These are phyloP conservation scores for Pterostichus madidus DNA, from an alignment of 2,888 invertebrate genomes.

Conservation along the genomic window DNA sequence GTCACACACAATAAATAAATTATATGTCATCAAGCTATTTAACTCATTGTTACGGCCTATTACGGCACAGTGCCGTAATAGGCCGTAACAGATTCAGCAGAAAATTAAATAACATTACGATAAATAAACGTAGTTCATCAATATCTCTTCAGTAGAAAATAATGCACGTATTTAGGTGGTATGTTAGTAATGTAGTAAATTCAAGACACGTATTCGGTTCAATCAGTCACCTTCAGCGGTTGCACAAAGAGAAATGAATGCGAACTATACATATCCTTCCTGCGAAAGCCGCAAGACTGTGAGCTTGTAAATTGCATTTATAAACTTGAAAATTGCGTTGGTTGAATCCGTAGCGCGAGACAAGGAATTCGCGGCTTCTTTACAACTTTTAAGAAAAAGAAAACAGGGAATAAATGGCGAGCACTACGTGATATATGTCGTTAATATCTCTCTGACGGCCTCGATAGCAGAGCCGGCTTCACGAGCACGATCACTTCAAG, in stretches of 20 bases:
- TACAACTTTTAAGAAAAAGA: constrained; percentile 62
- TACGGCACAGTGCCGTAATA: no score
- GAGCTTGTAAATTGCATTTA: constrained; percentile 50
- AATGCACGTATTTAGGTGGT: background rate
- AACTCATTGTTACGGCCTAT: no score
- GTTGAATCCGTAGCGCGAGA: constrained; percentile 36
- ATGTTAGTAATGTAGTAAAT: constrained; percentile 22
- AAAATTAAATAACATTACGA: no score
- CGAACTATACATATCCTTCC: constrained; percentile 43
- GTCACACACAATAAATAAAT: no score
- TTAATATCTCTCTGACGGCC: constrained; percentile 62
- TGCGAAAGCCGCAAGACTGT: background rate
- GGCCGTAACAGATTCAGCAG: no score
- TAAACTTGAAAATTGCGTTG: constrained; percentile 60
- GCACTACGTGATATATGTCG: constrained; percentile 63
- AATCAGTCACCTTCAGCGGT: constrained; percentile 58
- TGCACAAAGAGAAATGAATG: constrained; percentile 58
- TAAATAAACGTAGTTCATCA: no score
- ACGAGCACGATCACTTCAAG: background rate
- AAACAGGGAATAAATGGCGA: constrained; percentile 59
- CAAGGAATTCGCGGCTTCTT: constrained; percentile 42
- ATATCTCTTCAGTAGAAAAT: background rate
- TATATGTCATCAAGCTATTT: no score
- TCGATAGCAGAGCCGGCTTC: constrained; percentile 13
- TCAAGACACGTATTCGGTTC: constrained; percentile 24